These are phyloP conservation scores for Turnix velox DNA, from an alignment of 2,113 vertebrate species.

Conservation along the genomic window DNA sequence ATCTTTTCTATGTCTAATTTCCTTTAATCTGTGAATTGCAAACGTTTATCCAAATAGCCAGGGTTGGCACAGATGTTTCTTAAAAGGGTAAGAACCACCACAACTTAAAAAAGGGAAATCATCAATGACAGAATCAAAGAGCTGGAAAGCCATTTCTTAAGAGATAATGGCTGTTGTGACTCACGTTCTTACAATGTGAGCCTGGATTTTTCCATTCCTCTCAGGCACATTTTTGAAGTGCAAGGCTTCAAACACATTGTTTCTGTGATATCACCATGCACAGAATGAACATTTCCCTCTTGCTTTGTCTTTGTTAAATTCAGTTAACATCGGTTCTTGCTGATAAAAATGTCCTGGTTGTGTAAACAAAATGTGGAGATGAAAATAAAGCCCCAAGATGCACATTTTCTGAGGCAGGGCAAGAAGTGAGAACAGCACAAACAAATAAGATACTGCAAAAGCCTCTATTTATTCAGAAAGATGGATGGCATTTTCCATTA, in stretches of 20 bases:
- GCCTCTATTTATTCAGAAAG: background rate
- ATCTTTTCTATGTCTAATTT: slow-evolving; percentile 25
- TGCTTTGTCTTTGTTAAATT: slow-evolving; percentile 37
- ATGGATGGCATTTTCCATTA: background rate
- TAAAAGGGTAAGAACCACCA: slow-evolving; percentile 8
- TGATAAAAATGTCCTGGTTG: slow-evolving; percentile 36
- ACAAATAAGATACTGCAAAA: background rate
- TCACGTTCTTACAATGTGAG: slow-evolving; percentile 33
- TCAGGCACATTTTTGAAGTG: slow-evolving; percentile 48
- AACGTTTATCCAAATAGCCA: slow-evolving; percentile 37
- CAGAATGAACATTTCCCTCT: slow-evolving; percentile 31
- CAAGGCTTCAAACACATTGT: slow-evolving; percentile 38
- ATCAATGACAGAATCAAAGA: slow-evolving; percentile 46
- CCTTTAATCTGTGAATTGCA: slow-evolving; percentile 30
- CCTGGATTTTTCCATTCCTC: slow-evolving; percentile 45
- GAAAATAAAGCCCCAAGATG: slow-evolving; percentile 15
- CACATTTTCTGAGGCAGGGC: background rate
- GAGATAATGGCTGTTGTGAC: slow-evolving; percentile 46
- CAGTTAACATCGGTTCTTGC: background rate
- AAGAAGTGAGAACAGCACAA: background rate
- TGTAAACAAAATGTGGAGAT: slow-evolving; percentile 28
- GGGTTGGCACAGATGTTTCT: slow-evolving; percentile 14
- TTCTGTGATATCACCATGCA: slow-evolving; percentile 36
- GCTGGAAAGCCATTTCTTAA: slow-evolving; percentile 34
- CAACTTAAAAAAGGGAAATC: slow-evolving; percentile 50